Percentiles rank a stretch among this genome's conserved stretches.
Evolutionary conservation across 1,140 invertebrate species (phyloP).

Genomic region (Oedothorax gibbosus): DNA sequence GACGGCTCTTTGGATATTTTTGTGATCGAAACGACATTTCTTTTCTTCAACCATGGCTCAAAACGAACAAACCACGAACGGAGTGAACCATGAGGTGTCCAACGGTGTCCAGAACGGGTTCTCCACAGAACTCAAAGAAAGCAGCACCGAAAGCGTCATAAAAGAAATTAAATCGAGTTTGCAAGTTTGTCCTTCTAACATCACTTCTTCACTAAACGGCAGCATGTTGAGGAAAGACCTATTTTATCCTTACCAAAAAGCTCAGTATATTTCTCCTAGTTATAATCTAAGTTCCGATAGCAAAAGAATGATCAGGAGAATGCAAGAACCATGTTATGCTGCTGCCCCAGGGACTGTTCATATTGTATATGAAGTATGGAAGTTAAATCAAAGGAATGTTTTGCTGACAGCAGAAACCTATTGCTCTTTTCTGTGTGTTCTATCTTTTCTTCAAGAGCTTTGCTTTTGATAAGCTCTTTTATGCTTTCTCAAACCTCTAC

Average conservation of each 20-base stretch:
- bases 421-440: constrained; percentile 35
- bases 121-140: not conserved
- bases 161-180: constrained; percentile 13
- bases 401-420: not conserved
- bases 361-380: constrained; percentile 61
- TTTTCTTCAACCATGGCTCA: constrained; percentile 16
- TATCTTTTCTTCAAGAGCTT: constrained; percentile 13
- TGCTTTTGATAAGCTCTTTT: constrained; percentile 5
- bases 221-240: constrained; percentile 41
- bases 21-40: no score
- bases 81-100: constrained; percentile 1
- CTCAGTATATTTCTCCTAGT: constrained; percentile 55
- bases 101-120: constrained; percentile 14
- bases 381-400: constrained; percentile 14
- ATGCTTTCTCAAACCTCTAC: constrained; percentile 14
- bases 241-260: constrained; percentile 63
- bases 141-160: not conserved
- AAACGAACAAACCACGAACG: not conserved
- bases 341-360: constrained; percentile 59
- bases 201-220: not conserved
- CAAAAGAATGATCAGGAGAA: constrained; percentile 60
- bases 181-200: not conserved
- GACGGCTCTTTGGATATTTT: not conserved
- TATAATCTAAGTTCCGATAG: constrained; percentile 60
- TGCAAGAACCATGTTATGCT: constrained; percentile 59